phyloP scores from a whole-genome alignment of 1,140 invertebrate genomes.

The Zaprionus davidi region DNA sequence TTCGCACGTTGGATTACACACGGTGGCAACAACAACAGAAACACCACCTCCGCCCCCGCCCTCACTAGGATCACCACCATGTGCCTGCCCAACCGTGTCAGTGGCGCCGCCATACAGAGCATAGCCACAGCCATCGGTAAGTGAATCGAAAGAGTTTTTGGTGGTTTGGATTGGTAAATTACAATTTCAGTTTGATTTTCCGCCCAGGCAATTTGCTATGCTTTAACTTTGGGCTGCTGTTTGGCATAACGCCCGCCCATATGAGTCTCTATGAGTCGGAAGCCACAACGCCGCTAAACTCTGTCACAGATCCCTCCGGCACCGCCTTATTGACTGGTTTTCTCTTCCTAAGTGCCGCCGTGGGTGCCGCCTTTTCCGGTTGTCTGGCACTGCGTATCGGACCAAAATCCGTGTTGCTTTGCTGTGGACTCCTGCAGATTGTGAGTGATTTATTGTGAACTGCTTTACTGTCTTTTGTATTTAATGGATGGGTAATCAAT shows the following conservation, averaged over 20 bases:
- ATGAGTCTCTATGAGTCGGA: constrained; percentile 66
- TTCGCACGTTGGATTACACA: constrained; percentile 14
- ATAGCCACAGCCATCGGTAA: constrained; percentile 64
- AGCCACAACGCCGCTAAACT: constrained; percentile 51
- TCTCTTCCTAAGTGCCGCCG: constrained; percentile 66
- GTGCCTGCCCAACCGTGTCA: constrained; percentile 68
- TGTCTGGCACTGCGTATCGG: constrained; percentile 63
- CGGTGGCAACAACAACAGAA: background rate
- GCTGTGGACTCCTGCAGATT: constrained; percentile 71
- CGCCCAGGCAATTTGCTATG: constrained; percentile 66
- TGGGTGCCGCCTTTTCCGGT: constrained; percentile 62
- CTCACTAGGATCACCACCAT: constrained; percentile 21
- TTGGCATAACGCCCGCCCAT: constrained; percentile 75
- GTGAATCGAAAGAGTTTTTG: background rate
- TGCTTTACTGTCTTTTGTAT: background rate
- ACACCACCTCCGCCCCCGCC: background rate
- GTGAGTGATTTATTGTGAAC: constrained; percentile 50
- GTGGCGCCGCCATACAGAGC: constrained; percentile 64
- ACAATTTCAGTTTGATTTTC: background rate
- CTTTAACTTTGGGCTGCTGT: constrained; percentile 74
- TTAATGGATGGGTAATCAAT: no score
- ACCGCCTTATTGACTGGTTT: constrained; percentile 60
- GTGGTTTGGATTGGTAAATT: background rate
- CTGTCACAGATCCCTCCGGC: constrained; percentile 42
- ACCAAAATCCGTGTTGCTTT: constrained; percentile 68